Evolutionary conservation across 2,797 vertebrate species (phyloP), one percentile per base, ranked within the genome.

Genomic region (Darevskia nairensis): DNA sequence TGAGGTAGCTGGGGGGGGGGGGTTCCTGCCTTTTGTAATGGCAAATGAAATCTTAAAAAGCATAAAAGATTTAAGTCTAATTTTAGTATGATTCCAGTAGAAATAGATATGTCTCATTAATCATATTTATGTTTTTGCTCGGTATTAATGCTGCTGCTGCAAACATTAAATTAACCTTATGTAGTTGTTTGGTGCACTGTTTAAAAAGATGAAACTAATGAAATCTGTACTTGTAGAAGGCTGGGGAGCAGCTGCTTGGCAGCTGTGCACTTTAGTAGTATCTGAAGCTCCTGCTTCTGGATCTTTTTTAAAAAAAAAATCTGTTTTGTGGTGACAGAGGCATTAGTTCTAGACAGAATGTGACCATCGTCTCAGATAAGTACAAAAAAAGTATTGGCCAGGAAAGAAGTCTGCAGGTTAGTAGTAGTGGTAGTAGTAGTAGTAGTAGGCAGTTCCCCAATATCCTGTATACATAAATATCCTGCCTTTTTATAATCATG

Each of bases 171-270:
- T 55, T 75, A 55, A 87, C 44, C 66, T 81, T 21, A 66, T 85
- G 11, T 8, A 72, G 44, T 85, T 75, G 35, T 75, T 27, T 82
- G 6, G 0, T n/a, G 1, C 29, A 79, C 72, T 9, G 50, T 55
- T 13, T 74, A 72, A 91, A 93, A 91, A 72, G 39, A 90, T n/a
- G 71, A 74, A 32, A 74, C 7, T 15, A 71, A 74, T 32, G 71
- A 74, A 74, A 74, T 8, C n/a, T 35, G 32, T 32, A n/a, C 32
- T 72, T 32, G 13, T 72, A 72, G 69, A n/a, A 32, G 71, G 32
- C 11, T 35, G 39, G 71, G 71, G 25, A 74, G 71, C 32, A 74
- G 71, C 71, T 74, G 71, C 5, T 6, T 74, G n/a, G 32, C 71
- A 74, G 71, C n/a, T 74, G 71, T 74, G 32, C 4, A 3, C n/a